A percentile compares a stretch with the other conserved stretches of the same genome.
Conservation (phyloP, 2,113 vertebrate species). For the Pavo muticus region DNA sequence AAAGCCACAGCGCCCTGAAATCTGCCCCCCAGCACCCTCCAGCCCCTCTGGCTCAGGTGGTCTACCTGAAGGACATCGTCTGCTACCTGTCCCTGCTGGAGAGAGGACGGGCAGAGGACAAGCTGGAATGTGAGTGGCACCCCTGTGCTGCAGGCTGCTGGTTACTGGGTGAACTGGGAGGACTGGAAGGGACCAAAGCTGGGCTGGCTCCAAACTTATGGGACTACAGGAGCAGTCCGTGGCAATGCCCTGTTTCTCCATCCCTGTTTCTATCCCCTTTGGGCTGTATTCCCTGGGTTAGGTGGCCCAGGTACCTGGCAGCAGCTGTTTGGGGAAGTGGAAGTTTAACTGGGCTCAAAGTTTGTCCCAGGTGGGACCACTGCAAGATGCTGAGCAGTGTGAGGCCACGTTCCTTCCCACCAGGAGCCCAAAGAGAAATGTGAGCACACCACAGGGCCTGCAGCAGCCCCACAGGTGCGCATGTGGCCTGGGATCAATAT, state of each 20-base stretch:
- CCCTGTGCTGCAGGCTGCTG: fast-evolving
- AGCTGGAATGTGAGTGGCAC: slow-evolving; percentile 92
- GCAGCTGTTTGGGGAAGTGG: neutral
- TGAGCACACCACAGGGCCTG: neutral
- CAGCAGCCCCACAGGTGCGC: too few species aligned
- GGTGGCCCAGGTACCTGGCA: neutral
- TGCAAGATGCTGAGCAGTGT: neutral
- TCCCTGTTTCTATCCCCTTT: neutral
- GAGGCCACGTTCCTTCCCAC: neutral
- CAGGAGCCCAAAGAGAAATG: neutral
- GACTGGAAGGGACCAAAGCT: too few species aligned
- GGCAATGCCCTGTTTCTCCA: neutral
- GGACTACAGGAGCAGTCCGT: neutral
- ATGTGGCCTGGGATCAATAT: too few species aligned
- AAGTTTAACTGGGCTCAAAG: neutral
- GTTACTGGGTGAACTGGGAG: neutral
- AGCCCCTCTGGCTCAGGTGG: slow-evolving; percentile 73
- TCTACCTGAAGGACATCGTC: slow-evolving; percentile 93
- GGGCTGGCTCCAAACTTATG: neutral
- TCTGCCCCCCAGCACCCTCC: slow-evolving; percentile 3
- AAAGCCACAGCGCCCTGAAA: slow-evolving; percentile 79
- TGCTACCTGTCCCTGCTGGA: slow-evolving; percentile 97
- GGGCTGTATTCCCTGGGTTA: too few species aligned
- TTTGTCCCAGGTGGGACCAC: neutral
- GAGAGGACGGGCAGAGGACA: slow-evolving; percentile 91